phyloP scores from a whole-genome alignment of 2,888 invertebrate species.

The Chirona hameri region DNA sequence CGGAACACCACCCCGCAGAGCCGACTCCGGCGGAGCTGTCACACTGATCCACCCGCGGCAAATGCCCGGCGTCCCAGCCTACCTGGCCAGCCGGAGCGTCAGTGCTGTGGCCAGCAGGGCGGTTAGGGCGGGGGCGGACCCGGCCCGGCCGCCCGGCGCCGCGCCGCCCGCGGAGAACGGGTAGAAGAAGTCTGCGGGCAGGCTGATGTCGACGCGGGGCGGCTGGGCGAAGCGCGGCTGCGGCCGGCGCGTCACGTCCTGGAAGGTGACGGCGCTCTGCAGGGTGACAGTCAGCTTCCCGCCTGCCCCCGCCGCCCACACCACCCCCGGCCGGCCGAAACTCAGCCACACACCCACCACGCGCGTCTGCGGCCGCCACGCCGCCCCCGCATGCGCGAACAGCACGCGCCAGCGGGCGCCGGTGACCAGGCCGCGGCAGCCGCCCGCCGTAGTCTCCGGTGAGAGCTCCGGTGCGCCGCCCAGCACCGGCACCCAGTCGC shows the following conservation, averaged over 20 bases:
- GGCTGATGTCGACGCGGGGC: slow-evolving; percentile 61
- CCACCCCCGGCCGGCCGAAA: not conserved
- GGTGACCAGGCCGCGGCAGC: slow-evolving; percentile 12
- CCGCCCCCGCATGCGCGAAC: not conserved
- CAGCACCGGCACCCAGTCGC: slow-evolving; percentile 13
- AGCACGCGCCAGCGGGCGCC: not conserved
- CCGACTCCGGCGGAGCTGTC: too few relatives aligned
- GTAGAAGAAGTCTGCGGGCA: slow-evolving; percentile 71
- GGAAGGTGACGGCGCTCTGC: slow-evolving; percentile 49
- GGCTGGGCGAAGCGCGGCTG: slow-evolving; percentile 55
- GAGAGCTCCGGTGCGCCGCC: not conserved
- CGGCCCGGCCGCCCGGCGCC: not conserved
- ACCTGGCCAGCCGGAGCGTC: too few relatives aligned
- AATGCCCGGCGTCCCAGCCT: too few relatives aligned
- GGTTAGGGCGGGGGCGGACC: not conserved
- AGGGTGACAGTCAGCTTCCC: slow-evolving; percentile 45
- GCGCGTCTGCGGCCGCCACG: not conserved
- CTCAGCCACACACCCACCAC: not conserved
- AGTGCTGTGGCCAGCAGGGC: not conserved
- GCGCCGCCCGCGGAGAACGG: slow-evolving; percentile 52
- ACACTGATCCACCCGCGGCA: too few relatives aligned
- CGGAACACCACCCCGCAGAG: too few relatives aligned
- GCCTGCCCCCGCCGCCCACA: not conserved
- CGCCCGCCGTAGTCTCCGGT: not conserved
- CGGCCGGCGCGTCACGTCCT: slow-evolving; percentile 53